Conservation (phyloP, 2,888 invertebrate species). For the Ctena decussata region DNA sequence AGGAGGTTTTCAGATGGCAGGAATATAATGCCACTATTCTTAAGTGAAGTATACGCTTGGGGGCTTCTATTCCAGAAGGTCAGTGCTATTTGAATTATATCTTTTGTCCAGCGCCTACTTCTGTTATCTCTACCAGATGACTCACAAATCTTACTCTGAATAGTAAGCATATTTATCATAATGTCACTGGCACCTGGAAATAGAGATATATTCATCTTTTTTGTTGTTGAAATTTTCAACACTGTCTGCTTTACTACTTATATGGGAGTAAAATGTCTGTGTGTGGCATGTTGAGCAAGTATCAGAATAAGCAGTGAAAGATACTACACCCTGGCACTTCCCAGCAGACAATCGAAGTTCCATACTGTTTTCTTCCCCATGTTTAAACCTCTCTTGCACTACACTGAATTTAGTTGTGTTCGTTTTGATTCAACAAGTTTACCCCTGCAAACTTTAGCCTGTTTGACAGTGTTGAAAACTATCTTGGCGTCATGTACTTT, state of each 20-base stretch:
- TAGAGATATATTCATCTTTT: background rate
- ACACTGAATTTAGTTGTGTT: background rate
- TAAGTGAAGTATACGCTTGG: background rate
- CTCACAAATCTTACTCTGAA: background rate
- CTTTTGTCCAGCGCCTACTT: background rate
- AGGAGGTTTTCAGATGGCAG: conserved; percentile 15
- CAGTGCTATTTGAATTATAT: background rate
- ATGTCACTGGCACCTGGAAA: background rate
- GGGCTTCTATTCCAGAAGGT: background rate
- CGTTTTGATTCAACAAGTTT: background rate
- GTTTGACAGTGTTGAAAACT: background rate
- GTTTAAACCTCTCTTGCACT: background rate
- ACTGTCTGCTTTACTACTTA: background rate
- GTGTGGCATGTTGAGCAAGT: background rate
- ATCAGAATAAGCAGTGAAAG: background rate
- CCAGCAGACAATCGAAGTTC: background rate
- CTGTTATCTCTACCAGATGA: background rate
- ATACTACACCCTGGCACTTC: background rate
- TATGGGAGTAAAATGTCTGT: background rate
- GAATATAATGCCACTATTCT: background rate
- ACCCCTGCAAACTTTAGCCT: background rate
- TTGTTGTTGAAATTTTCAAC: background rate
- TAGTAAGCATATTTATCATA: background rate
- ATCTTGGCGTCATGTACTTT: background rate
- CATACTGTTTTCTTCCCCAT: background rate